Conservation (phyloP, 2,113 vertebrate genomes). For the Leucopsar rothschildi region DNA sequence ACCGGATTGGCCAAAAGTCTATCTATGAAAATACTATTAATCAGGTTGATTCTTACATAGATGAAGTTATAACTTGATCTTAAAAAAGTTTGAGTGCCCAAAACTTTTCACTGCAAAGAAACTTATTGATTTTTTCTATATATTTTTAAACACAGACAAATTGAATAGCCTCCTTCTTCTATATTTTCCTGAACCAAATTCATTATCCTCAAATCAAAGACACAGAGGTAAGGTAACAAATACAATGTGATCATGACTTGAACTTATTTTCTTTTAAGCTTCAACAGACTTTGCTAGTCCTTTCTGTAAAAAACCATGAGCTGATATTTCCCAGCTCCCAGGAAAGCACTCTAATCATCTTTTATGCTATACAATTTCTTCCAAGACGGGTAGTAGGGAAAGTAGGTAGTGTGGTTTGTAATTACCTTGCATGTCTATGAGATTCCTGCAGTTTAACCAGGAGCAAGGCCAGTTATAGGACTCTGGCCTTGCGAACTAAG, state of each 20-base stretch:
- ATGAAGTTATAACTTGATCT: not conserved
- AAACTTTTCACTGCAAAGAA: not conserved
- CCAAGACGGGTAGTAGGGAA: not conserved
- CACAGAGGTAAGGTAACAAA: not conserved
- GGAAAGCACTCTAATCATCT: not conserved
- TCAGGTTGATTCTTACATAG: not conserved
- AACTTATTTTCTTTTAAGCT: not conserved
- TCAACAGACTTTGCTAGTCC: not conserved
- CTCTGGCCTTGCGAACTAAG: not conserved
- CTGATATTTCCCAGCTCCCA: not conserved
- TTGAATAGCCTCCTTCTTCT: not conserved
- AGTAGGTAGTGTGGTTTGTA: accelerated
- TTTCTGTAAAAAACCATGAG: not conserved
- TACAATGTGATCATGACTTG: not conserved
- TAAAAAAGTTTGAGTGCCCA: not conserved
- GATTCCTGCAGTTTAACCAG: not conserved
- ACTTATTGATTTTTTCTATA: not conserved
- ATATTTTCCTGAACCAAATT: not conserved
- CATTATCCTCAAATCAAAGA: not conserved
- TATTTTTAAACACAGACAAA: not conserved
- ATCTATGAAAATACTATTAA: not conserved
- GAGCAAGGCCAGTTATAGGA: not conserved
- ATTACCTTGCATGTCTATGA: not conserved
- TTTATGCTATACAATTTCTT: not conserved
- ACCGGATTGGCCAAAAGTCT: not conserved